Evolutionary conservation across 2,797 vertebrate genomes (phyloP).

Genomic region (Distichodus sexfasciatus): DNA sequence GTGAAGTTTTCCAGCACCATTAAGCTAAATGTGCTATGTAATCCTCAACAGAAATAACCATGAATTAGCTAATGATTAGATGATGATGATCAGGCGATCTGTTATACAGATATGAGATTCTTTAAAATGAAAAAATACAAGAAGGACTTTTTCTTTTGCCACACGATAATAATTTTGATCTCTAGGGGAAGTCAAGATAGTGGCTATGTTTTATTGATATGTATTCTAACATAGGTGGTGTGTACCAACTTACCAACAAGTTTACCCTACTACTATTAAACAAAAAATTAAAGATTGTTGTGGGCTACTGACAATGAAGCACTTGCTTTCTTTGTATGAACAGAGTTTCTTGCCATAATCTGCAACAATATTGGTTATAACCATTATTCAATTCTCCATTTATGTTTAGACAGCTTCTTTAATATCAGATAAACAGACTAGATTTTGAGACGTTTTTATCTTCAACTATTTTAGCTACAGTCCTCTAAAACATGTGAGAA

Average conservation of each 20-base stretch:
- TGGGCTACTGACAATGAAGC: background rate
- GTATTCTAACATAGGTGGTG: too few relatives aligned
- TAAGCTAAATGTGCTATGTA: conserved; percentile 49
- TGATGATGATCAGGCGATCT: conserved; percentile 58
- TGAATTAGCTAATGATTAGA: conserved; percentile 58
- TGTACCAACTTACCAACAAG: too few relatives aligned
- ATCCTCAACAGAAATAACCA: conserved; percentile 57
- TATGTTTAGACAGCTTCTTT: too few relatives aligned
- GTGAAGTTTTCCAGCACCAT: conserved; percentile 24
- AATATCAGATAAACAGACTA: background rate
- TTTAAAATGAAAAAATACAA: conserved; percentile 43
- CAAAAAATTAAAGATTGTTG: too few relatives aligned
- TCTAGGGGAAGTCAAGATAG: conserved; percentile 49
- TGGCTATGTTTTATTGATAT: background rate
- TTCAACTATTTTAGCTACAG: background rate
- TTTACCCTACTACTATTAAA: too few relatives aligned
- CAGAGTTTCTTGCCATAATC: too few relatives aligned
- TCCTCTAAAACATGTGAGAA: background rate
- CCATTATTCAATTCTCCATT: too few relatives aligned
- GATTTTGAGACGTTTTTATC: background rate
- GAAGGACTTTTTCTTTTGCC: background rate
- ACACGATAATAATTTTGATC: conserved; percentile 35
- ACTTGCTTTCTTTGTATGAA: background rate
- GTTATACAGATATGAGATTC: conserved; percentile 28
- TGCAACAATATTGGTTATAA: too few relatives aligned